phyloP scores from a whole-genome alignment of 2,113 vertebrate species.

The Herpailurus yagouaroundi region DNA sequence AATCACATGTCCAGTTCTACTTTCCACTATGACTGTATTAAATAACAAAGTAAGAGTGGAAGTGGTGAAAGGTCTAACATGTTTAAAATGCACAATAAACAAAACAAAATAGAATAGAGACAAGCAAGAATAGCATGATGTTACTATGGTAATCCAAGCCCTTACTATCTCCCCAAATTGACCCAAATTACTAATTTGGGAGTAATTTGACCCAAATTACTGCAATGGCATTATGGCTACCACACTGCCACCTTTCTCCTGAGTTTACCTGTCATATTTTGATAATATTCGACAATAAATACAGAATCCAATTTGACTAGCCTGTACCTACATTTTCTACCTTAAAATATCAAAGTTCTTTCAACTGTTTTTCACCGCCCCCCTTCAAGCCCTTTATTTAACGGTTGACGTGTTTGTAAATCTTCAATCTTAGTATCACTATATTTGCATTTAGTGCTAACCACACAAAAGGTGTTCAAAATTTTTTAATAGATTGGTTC shows the following conservation, averaged over 20 bases:
- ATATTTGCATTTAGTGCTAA: background rate
- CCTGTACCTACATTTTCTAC: background rate
- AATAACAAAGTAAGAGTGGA: background rate
- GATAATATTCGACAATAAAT: background rate
- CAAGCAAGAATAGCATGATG: background rate
- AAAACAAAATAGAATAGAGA: background rate
- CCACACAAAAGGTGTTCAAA: background rate
- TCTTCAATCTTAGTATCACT: background rate
- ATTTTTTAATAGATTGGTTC: background rate
- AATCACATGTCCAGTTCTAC: background rate
- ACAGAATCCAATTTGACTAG: background rate
- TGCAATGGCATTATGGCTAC: fast-evolving
- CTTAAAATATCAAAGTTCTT: background rate
- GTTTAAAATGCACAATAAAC: background rate
- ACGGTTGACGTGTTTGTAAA: background rate
- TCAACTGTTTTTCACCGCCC: background rate
- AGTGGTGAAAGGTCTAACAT: background rate
- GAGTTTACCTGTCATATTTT: background rate
- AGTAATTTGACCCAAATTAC: background rate
- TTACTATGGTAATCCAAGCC: background rate
- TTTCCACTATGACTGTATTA: background rate
- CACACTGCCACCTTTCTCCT: background rate
- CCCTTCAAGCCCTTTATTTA: background rate
- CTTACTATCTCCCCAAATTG: background rate
- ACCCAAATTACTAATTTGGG: background rate